A percentile compares a stretch with the other conserved stretches of the same genome.
These are phyloP conservation scores for Lophochroa leadbeateri DNA, from an alignment of 2,113 vertebrate genomes.

Conservation along the genomic window DNA sequence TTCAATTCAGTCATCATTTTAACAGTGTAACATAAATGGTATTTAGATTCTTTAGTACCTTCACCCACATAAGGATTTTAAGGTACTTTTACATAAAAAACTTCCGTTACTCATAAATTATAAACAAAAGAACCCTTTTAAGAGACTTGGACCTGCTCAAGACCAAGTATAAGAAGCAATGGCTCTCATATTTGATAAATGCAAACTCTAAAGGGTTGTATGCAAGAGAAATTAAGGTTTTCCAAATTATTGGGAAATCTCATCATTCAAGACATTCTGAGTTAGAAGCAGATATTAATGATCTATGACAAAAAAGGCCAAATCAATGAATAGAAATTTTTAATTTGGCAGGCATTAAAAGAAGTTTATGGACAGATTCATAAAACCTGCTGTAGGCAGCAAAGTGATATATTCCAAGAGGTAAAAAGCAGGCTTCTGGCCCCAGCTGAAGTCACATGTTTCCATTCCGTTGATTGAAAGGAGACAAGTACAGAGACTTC, in stretches of 20 bases:
- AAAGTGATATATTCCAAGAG: not conserved
- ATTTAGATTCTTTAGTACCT: not conserved
- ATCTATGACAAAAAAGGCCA: not conserved
- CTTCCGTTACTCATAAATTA: not conserved
- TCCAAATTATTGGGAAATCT: not conserved
- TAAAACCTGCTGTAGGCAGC: not conserved
- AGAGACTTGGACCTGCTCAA: not conserved
- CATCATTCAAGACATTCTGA: not conserved
- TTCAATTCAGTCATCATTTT: not conserved
- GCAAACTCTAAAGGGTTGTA: not conserved
- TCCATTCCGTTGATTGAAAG: not conserved
- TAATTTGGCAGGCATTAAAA: not conserved
- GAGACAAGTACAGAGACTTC: not conserved
- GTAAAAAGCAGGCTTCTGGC: not conserved
- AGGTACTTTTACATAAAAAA: not conserved
- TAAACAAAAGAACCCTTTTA: not conserved
- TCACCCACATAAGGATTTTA: not conserved
- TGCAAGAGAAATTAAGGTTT: not conserved
- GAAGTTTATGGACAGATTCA: not conserved
- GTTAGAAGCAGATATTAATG: not conserved
- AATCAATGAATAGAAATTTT: not conserved
- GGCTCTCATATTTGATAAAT: not conserved
- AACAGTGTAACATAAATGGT: not conserved
- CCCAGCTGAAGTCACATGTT: not conserved
- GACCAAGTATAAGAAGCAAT: not conserved